A percentile compares a stretch with the other conserved stretches of the same genome.
These are phyloP conservation scores for Thera obeliscata DNA, from an alignment of 2,888 invertebrate genomes.

Conservation along the genomic window DNA sequence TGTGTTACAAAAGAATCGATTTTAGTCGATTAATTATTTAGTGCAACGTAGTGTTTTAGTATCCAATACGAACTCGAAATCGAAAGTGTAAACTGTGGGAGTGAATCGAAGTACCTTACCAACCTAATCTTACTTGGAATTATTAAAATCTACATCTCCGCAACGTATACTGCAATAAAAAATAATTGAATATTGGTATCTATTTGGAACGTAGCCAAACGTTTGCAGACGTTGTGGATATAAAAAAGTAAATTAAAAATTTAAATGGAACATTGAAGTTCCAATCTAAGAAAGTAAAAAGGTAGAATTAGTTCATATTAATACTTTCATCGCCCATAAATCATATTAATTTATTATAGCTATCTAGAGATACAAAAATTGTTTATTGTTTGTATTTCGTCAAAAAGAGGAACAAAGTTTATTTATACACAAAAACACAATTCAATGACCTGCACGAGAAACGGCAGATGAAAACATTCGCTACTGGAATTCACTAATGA, in stretches of 20 bases:
- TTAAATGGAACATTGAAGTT: slow-evolving; percentile 12
- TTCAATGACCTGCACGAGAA: slow-evolving; percentile 66
- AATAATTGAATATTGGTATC: slow-evolving; percentile 34
- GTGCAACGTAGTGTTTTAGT: slow-evolving; percentile 33
- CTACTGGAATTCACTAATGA: slow-evolving; percentile 66
- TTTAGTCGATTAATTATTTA: slow-evolving; percentile 35
- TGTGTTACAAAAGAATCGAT: slow-evolving; percentile 24
- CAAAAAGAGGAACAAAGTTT: slow-evolving; percentile 37
- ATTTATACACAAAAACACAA: slow-evolving; percentile 61
- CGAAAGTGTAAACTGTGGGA: slow-evolving; percentile 51
- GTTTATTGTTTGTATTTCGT: slow-evolving; percentile 10
- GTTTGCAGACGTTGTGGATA: slow-evolving; percentile 27
- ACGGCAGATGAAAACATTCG: slow-evolving; percentile 61
- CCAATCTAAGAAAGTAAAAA: slow-evolving; percentile 10
- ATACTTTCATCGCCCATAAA: neutral
- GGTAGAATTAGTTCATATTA: neutral
- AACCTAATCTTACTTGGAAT: slow-evolving; percentile 32
- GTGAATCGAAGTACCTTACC: slow-evolving; percentile 39
- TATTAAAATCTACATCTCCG: slow-evolving; percentile 33
- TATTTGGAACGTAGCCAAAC: slow-evolving; percentile 35
- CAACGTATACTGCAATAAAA: slow-evolving; percentile 35
- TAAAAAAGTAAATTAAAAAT: slow-evolving; percentile 23
- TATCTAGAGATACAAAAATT: neutral
- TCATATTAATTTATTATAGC: neutral
- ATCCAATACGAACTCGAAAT: slow-evolving; percentile 43